Evolutionary conservation across 1,140 invertebrate species (phyloP), one percentile per base, ranked within the genome.

Genomic region (Piezodorus guildinii): DNA sequence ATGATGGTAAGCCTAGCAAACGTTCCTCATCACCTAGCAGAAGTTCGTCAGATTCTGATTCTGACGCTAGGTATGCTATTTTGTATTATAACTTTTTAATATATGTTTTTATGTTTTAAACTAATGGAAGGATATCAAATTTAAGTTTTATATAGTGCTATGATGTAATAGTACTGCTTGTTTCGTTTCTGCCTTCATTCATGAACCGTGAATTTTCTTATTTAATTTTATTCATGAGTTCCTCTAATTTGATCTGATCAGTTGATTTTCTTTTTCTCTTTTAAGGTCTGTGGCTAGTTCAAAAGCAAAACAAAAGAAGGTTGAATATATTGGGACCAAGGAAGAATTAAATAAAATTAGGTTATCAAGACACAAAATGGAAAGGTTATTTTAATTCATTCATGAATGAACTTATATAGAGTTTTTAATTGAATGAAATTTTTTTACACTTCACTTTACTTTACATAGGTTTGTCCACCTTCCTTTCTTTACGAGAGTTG

Each of bases 401-500:
- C 12, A 30, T n/a, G n/a, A n/a, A n/a, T n/a, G n/a, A n/a, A n/a
- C n/a, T n/a, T n/a, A n/a, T n/a, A n/a, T n/a, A n/a, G n/a, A n/a
- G n/a, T 30, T 30, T 30, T 9, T 30, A 30, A 30, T 30, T 30
- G 9, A 30, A 30, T 30, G 30, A 30, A 30, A 3, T 46, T 5
- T 46, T 5, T 4, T 5, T 46, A n/a, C 15, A 3, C 5, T n/a
- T 5, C 45, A 6, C 15, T n/a, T 46, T 46, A n/a, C 5, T 46
- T 54, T 23, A 68, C 71, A 66, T 69, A 80, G 88, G 69, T 93
- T 96, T 75, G 91, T 98, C 17, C 94, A 98, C 77, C 79, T 96
- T 68, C 96, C 96, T 16, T 96, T 96, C 74, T 99, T 99, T 71
- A 84, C 86, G 67, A 81, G 87, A 52, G 88, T 94, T 3, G 91